Evolutionary conservation across 2,797 vertebrate genomes (phyloP).

Genomic region (Pterois miles): DNA sequence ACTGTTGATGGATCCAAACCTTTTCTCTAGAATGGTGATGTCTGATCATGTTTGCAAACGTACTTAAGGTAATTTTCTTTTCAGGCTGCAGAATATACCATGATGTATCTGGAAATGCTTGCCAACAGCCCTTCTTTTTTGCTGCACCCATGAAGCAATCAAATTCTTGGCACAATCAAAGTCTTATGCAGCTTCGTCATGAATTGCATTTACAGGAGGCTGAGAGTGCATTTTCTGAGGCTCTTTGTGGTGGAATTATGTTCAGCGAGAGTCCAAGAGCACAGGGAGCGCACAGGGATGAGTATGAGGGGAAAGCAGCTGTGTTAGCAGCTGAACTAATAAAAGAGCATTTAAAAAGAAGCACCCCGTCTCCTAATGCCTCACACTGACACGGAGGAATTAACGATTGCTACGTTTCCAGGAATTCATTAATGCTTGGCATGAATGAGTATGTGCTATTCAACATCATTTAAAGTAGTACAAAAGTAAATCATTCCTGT

Average conservation of each 20-base stretch:
- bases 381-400: conserved; percentile 47
- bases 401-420: conserved; percentile 35
- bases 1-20: conserved; percentile 10
- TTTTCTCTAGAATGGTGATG: conserved; percentile 1
- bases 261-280: conserved; percentile 52
- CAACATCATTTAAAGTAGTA: conserved; percentile 38
- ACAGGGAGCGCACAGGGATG: conserved; percentile 32
- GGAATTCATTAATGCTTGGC: conserved; percentile 53
- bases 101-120: conserved; percentile 4
- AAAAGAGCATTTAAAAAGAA: conserved; percentile 64
- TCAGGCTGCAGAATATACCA: conserved; percentile 12
- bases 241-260: conserved; percentile 73
- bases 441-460: conserved; percentile 48
- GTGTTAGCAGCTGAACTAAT: conserved; percentile 66
- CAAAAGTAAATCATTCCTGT: conserved; percentile 46
- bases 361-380: conserved; percentile 48
- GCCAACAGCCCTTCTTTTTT: conserved; percentile 38
- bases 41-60: conserved; percentile 38
- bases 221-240: conserved; percentile 61
- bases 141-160: conserved; percentile 46
- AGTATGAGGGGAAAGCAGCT: conserved; percentile 51
- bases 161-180: conserved; percentile 62
- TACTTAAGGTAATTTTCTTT: conserved; percentile 20
- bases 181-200: conserved; percentile 47
- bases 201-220: conserved; percentile 67